phyloP scores from a whole-genome alignment of 2,797 vertebrate species.

The Silurus lanzhouensis region DNA sequence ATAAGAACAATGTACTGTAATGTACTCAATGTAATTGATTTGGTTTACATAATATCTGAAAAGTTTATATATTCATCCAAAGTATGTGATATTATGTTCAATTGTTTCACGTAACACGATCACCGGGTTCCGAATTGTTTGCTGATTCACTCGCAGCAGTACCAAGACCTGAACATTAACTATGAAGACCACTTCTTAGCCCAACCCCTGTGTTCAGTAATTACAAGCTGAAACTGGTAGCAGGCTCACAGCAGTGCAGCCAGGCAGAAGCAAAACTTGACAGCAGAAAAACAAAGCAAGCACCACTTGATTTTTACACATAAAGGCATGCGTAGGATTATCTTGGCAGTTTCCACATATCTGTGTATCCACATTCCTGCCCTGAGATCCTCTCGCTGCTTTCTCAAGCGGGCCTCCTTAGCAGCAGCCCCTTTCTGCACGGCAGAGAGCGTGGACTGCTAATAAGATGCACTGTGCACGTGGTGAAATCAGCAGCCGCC shows the following conservation, averaged over 20 bases:
- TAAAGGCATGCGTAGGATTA: constrained; percentile 45
- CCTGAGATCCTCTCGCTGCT: constrained; percentile 40
- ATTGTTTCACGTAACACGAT: neutral
- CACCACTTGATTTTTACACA: constrained; percentile 26
- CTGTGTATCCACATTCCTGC: constrained; percentile 40
- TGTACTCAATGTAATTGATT: neutral
- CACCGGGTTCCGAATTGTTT: neutral
- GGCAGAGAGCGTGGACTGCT: neutral
- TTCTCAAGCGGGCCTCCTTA: constrained; percentile 28
- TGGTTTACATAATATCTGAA: too few species aligned
- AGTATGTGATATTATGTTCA: neutral
- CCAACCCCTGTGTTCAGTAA: neutral
- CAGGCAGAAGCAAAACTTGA: constrained; percentile 51
- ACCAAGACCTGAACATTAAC: neutral
- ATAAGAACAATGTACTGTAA: neutral
- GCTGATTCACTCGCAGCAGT: neutral
- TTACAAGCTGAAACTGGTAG: constrained; percentile 23
- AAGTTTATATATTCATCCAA: neutral
- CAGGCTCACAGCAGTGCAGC: constrained; percentile 21
- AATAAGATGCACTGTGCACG: constrained; percentile 10
- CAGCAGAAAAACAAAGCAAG: constrained; percentile 4
- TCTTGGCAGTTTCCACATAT: constrained; percentile 35
- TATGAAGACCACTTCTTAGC: neutral
- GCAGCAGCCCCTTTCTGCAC: constrained; percentile 20
- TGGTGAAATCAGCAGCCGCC: constrained; percentile 36